Percentiles rank a stretch among this genome's conserved stretches.
These are phyloP conservation scores for Trachurus trachurus DNA, from an alignment of 2,797 vertebrate genomes.

Conservation along the genomic window DNA sequence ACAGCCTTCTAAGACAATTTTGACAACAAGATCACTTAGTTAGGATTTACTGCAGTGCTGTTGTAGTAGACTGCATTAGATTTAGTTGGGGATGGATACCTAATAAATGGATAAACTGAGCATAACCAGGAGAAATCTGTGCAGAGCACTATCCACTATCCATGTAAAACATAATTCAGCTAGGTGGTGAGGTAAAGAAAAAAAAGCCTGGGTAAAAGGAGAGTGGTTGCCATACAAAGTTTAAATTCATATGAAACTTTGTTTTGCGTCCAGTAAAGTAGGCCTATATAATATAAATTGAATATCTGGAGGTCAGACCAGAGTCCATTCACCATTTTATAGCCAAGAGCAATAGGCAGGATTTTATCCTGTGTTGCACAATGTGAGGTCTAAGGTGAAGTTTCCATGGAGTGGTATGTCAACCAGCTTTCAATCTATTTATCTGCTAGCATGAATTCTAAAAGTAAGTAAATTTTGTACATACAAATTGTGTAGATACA, in stretches of 20 bases:
- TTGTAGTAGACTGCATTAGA: neutral
- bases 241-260: too few species aligned
- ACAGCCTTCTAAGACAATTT: neutral
- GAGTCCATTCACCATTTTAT: neutral
- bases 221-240: neutral
- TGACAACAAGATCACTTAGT: neutral
- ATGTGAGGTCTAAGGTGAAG: constrained; percentile 6
- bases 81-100: neutral
- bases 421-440: neutral
- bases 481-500: neutral
- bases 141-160: too few species aligned
- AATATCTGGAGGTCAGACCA: neutral
- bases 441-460: neutral
- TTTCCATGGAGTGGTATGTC: neutral
- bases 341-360: neutral
- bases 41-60: neutral
- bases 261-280: too few species aligned
- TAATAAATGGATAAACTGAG: neutral
- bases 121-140: neutral
- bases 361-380: constrained; percentile 19
- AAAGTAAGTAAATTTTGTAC: neutral
- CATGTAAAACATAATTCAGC: neutral
- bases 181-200: neutral
- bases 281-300: neutral
- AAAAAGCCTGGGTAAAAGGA: neutral